Evolutionary conservation across 2,797 vertebrate genomes (phyloP).

Genomic region (Coilia nasus): DNA sequence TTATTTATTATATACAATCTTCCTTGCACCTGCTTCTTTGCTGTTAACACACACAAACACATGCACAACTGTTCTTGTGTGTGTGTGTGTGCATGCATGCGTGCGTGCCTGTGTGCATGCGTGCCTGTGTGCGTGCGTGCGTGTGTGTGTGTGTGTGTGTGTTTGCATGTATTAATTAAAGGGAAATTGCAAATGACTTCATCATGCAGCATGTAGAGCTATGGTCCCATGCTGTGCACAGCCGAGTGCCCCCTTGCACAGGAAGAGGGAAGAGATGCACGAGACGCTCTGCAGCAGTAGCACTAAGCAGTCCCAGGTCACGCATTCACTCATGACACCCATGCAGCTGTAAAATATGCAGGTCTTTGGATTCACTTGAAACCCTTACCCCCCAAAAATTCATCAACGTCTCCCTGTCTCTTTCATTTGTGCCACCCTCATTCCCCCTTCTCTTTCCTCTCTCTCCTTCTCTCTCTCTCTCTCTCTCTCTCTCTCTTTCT

Average conservation of each 20-base stretch:
- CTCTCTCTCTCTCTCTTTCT: conserved; percentile 37
- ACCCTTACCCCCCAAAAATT: conserved; percentile 32
- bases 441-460: conserved; percentile 39
- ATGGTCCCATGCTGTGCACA: not conserved
- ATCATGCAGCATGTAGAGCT: not conserved
- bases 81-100: too few species aligned
- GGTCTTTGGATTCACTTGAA: not conserved
- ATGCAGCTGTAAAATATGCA: conserved; percentile 12
- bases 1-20: not conserved
- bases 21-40: too few species aligned
- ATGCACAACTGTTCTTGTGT: too few species aligned
- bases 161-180: not conserved
- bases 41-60: too few species aligned
- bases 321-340: not conserved
- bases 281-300: not conserved
- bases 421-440: conserved; percentile 37
- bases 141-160: not conserved
- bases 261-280: not conserved
- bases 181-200: not conserved
- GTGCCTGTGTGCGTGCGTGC: not conserved
- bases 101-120: not conserved
- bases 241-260: not conserved
- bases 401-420: conserved; percentile 41
- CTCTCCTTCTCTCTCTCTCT: conserved; percentile 39
- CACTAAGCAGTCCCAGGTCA: not conserved